These are phyloP conservation scores for Sabellastarte sp. DNA, from an alignment of 2,888 invertebrate genomes.

Conservation along the genomic window DNA sequence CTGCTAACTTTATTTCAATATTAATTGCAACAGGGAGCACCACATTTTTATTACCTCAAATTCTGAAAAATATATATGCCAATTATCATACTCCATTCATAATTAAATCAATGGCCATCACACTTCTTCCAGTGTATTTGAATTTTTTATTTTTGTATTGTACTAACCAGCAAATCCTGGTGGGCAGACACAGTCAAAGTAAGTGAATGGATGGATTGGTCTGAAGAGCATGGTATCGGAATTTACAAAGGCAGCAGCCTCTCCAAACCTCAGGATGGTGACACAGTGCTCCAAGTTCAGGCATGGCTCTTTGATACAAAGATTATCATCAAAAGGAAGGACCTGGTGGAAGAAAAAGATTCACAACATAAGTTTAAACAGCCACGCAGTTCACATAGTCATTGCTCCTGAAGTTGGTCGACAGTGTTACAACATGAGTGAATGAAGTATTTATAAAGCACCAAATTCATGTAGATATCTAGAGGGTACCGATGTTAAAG, in stretches of 20 bases:
- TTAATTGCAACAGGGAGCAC: no score
- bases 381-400: neutral
- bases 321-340: slow-evolving; percentile 91
- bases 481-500: no score
- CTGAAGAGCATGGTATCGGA: slow-evolving; percentile 88
- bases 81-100: no score
- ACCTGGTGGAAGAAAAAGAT: slow-evolving; percentile 64
- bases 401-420: neutral
- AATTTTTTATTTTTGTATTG: no score
- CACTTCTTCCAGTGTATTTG: no score
- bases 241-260: slow-evolving; percentile 84
- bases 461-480: no score
- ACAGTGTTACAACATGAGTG: no score
- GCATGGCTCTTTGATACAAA: slow-evolving; percentile 93
- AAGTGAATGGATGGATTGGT: slow-evolving; percentile 91
- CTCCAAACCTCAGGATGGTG: slow-evolving; percentile 84
- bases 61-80: no score
- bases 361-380: neutral
- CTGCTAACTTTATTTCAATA: no score
- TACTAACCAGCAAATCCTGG: slow-evolving; percentile 81
- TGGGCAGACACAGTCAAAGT: slow-evolving; percentile 89
- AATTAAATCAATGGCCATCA: no score
- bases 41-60: no score
- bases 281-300: slow-evolving; percentile 89
- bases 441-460: no score